Evolutionary conservation across 2,113 vertebrate species (phyloP), one percentile per base, ranked within the genome.

Genomic region (Dromaius novaehollandiae): DNA sequence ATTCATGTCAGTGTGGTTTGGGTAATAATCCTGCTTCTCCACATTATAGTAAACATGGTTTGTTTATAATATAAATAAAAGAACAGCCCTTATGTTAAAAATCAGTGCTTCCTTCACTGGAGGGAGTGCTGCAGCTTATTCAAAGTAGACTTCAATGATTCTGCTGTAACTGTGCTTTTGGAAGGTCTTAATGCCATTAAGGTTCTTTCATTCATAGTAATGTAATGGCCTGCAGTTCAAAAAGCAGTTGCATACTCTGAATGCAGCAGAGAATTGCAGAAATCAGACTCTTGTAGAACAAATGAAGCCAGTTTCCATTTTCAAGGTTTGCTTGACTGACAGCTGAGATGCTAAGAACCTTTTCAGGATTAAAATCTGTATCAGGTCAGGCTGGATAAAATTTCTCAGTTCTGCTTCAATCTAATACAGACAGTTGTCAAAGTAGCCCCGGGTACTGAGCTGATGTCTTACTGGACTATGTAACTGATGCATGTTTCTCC

Each of bases 101-200:
- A 77, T 44, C 6, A 84, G 7, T 1, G 1, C 83, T 90, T 86
- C 25, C 44, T 90, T 92, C 85, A 74, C 66, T 81, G 30, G 24
- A 90, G 50, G 28, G 32, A 82, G 21, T 21, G 40, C n/a, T 82
- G 32, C 50, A 82, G 13, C 36, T 84, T 60, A 70, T 1, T 4
- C 28, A 88, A 90, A 88, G 46, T 19, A 95, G 94, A 77, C 16
- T 11, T 82, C 36, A 66, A 7, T 77, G 20, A 17, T 93, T 69
- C 58, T 80, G 42, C 73, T 91, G 25, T 82, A 82, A 61, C 58
- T 77, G 21, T 86, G 30, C 16, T 68, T 90, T 91, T 85, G 76
- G 32, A 92, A 94, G 42, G 63, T 53, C 55, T 80, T 91, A 95
- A 88, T 85, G 74, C 74, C 93, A 85, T 94, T 93, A 94, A 71